Percentiles rank a stretch among this genome's conserved stretches.
Conservation (phyloP, 2,797 vertebrate species). For the Gallinago nigripennis region DNA sequence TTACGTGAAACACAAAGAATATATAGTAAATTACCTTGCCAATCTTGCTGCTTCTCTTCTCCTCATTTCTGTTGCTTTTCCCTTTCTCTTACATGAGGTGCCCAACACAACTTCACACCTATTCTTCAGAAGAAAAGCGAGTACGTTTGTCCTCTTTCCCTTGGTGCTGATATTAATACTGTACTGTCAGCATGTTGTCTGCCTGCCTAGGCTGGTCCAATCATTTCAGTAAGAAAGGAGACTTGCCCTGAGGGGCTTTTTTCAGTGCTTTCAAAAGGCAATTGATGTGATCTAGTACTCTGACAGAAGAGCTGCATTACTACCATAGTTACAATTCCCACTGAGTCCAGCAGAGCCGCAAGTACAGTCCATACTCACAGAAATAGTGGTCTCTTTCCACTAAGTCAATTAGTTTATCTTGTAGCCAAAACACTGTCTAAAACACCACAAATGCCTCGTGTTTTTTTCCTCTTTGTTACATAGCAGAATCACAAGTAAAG, state of each 20-base stretch:
- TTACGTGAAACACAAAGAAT: neutral
- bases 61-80: neutral
- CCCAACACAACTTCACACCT: neutral
- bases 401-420: neutral
- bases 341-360: neutral
- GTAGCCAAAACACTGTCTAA: neutral
- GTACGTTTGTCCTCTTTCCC: neutral
- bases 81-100: neutral
- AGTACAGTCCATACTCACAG: neutral
- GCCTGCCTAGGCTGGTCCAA: neutral
- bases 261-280: neutral
- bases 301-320: neutral
- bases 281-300: neutral
- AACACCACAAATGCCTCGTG: neutral
- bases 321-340: conserved; percentile 12
- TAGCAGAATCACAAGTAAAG: neutral
- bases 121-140: neutral
- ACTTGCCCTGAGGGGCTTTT: neutral
- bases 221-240: neutral
- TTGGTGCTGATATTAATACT: neutral
- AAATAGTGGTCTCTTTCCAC: neutral
- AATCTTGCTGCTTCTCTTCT: neutral
- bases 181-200: neutral
- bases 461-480: neutral
- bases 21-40: neutral